Evolutionary conservation across 2,113 vertebrate species (phyloP).

Genomic region (Leptodactylus fuscus): DNA sequence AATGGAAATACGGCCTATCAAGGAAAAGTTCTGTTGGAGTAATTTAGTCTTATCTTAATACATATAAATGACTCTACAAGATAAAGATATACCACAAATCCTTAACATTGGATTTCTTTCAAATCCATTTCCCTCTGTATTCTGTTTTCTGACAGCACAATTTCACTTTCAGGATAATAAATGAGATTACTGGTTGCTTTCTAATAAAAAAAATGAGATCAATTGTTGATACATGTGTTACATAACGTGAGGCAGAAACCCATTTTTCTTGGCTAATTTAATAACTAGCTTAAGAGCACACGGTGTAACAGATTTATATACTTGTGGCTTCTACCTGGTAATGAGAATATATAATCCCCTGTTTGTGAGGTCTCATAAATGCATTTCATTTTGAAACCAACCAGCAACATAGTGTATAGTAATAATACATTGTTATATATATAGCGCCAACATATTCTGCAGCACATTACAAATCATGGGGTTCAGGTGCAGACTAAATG

Average conservation of each 20-base stretch:
- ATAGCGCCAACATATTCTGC: no score
- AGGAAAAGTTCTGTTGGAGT: background rate
- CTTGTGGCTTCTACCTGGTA: background rate
- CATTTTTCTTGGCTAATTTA: slow-evolving; percentile 10
- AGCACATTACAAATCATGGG: no score
- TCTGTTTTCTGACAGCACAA: slow-evolving; percentile 11
- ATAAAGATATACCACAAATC: background rate
- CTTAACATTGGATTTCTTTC: background rate
- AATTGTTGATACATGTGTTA: background rate
- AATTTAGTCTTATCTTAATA: background rate
- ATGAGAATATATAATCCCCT: background rate
- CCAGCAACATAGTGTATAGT: no score
- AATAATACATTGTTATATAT: no score
- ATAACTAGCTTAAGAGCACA: background rate
- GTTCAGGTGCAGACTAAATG: no score
- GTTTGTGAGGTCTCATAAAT: background rate
- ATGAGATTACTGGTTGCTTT: background rate
- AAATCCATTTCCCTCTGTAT: background rate
- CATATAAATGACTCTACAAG: background rate
- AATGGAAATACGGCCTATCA: background rate
- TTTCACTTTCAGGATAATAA: background rate
- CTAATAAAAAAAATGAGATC: background rate
- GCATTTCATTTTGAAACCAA: background rate
- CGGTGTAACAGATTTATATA: background rate
- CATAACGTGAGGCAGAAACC: background rate